phyloP scores from a whole-genome alignment of 2,888 invertebrate genomes.

The Coleophora deauratella region DNA sequence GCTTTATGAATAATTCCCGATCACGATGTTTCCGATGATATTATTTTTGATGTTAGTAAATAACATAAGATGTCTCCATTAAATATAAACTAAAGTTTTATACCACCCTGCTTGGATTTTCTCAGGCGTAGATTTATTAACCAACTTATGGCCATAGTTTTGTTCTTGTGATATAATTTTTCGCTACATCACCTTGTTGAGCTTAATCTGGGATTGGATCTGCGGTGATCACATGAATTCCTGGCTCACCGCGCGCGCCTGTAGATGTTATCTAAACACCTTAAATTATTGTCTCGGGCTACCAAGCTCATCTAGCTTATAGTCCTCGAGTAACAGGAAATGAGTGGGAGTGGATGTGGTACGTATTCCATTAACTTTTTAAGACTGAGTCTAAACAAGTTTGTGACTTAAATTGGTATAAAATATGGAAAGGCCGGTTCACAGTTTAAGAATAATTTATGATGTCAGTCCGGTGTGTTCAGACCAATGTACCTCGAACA shows the following conservation, averaged over 20 bases:
- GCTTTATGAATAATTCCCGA: too few species aligned
- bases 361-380: conserved; percentile 10
- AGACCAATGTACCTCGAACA: too few species aligned
- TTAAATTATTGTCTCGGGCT: conserved; percentile 69
- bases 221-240: conserved; percentile 69
- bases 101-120: too few species aligned
- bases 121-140: neutral
- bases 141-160: neutral
- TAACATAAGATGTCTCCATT: too few species aligned
- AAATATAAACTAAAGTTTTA: too few species aligned
- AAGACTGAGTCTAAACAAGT: too few species aligned
- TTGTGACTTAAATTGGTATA: too few species aligned
- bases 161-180: conserved; percentile 51
- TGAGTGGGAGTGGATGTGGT: conserved; percentile 40
- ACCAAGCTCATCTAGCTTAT: conserved; percentile 52
- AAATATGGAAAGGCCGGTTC: too few species aligned
- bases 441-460: too few species aligned
- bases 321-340: conserved; percentile 40
- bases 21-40: too few species aligned
- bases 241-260: conserved; percentile 60
- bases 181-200: conserved; percentile 57
- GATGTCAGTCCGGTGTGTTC: too few species aligned
- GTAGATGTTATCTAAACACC: conserved; percentile 70
- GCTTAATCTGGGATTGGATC: conserved; percentile 67
- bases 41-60: too few species aligned